Evolutionary conservation across 2,797 vertebrate genomes (phyloP).

Genomic region (Sylvilagus floridanus): DNA sequence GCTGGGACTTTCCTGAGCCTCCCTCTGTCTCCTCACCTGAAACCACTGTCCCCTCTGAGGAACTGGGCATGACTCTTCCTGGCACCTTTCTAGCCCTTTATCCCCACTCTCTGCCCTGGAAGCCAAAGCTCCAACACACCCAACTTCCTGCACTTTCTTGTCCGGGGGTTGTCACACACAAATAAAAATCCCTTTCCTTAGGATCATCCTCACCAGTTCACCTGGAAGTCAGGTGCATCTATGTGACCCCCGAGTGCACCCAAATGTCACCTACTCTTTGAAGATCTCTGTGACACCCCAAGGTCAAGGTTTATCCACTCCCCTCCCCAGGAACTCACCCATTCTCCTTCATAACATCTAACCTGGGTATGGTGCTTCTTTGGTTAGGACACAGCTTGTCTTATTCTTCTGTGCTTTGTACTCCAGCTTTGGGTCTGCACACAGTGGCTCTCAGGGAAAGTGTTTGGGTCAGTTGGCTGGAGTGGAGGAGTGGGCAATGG

Average conservation of each 20-base stretch:
- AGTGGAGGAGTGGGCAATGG: neutral
- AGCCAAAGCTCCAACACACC: neutral
- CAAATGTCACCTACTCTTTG: neutral
- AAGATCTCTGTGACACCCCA: neutral
- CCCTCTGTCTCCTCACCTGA: neutral
- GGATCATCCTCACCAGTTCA: neutral
- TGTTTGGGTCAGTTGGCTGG: neutral
- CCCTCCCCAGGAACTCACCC: neutral
- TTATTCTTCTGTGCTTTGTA: neutral
- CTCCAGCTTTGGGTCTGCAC: neutral
- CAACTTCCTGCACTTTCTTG: neutral
- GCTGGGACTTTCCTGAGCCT: neutral
- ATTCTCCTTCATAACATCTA: neutral
- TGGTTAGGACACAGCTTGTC: neutral
- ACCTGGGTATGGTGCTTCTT: neutral
- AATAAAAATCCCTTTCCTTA: neutral
- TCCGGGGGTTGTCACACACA: neutral
- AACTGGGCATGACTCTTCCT: neutral
- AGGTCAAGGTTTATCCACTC: neutral
- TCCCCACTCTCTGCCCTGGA: neutral
- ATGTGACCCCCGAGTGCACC: too few relatives aligned
- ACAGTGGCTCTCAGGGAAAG: neutral
- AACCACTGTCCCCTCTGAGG: neutral
- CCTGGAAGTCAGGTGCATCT: neutral
- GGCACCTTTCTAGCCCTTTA: neutral